Percentiles rank a stretch among this genome's conserved stretches.
These are phyloP conservation scores for Choristoneura fumiferana DNA, from an alignment of 1,140 invertebrate genomes.

Conservation along the genomic window DNA sequence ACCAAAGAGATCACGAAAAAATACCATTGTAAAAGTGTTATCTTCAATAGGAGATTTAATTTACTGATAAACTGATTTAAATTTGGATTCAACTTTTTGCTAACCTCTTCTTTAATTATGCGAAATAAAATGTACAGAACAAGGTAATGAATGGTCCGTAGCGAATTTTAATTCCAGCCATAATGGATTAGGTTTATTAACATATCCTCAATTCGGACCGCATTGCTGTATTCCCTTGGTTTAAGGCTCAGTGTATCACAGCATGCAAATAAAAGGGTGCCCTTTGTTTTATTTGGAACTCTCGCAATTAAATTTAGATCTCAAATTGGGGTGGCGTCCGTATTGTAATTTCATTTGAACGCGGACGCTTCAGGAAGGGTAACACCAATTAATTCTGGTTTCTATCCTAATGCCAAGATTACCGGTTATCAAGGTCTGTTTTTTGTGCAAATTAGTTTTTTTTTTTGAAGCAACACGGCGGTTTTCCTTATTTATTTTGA, in stretches of 20 bases:
- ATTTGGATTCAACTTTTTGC: not conserved
- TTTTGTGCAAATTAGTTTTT: slow-evolving; percentile 4
- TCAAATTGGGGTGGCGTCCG: not conserved
- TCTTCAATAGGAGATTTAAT: too few relatives aligned
- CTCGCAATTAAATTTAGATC: not conserved
- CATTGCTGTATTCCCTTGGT: not conserved
- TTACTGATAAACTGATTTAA: too few relatives aligned
- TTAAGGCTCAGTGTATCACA: not conserved
- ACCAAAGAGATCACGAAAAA: too few relatives aligned
- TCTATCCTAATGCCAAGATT: slow-evolving; percentile 5
- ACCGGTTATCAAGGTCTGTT: slow-evolving; percentile 1
- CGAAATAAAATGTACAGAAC: not conserved
- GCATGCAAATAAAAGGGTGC: not conserved
- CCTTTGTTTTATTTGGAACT: not conserved
- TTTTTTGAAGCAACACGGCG: too few relatives aligned
- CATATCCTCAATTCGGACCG: not conserved
- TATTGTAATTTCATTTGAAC: slow-evolving; percentile 5
- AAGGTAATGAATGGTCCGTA: not conserved
- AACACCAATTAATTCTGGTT: not conserved
- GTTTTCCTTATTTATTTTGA: too few relatives aligned
- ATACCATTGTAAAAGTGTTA: too few relatives aligned
- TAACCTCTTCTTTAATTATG: not conserved
- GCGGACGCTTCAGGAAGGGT: not conserved
- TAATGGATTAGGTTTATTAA: slow-evolving; percentile 8
- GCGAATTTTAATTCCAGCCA: not conserved